Evolutionary conservation across 2,113 vertebrate genomes (phyloP).

Genomic region (Cephalophus harveyi): DNA sequence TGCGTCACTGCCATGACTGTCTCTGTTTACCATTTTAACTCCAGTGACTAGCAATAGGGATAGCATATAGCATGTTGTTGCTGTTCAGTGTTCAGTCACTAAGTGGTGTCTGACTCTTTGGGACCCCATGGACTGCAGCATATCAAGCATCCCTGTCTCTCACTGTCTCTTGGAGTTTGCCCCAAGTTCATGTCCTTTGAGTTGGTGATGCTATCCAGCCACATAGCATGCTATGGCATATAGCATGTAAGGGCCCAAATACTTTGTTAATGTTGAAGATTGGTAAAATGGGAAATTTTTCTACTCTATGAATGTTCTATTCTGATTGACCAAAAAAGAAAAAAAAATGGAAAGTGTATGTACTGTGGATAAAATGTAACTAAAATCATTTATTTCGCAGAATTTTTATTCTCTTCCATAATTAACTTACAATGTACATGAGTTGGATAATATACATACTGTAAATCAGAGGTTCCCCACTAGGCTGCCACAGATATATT

Average conservation of each 20-base stretch:
- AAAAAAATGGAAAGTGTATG: not conserved
- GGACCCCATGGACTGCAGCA: not conserved
- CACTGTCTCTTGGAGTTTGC: not conserved
- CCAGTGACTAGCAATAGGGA: not conserved
- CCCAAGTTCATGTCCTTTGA: not conserved
- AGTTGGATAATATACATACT: not conserved
- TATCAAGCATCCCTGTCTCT: not conserved
- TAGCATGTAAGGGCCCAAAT: not conserved
- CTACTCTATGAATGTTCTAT: not conserved
- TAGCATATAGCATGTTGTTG: not conserved
- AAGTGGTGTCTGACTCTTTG: not conserved
- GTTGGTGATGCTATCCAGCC: not conserved
- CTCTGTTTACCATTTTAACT: slow-evolving; percentile 1
- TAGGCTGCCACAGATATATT: not conserved
- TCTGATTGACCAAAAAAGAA: not conserved
- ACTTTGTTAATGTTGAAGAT: not conserved
- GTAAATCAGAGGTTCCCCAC: not conserved
- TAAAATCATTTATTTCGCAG: not conserved
- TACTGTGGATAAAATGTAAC: not conserved
- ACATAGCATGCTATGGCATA: not conserved
- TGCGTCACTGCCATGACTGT: not conserved
- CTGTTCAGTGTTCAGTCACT: not conserved
- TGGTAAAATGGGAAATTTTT: not conserved
- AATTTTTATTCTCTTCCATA: not conserved
- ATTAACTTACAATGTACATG: not conserved